Percentiles rank a stretch among this genome's conserved stretches.
Conservation (phyloP, 2,888 invertebrate genomes). For the Nomada ferruginata region DNA sequence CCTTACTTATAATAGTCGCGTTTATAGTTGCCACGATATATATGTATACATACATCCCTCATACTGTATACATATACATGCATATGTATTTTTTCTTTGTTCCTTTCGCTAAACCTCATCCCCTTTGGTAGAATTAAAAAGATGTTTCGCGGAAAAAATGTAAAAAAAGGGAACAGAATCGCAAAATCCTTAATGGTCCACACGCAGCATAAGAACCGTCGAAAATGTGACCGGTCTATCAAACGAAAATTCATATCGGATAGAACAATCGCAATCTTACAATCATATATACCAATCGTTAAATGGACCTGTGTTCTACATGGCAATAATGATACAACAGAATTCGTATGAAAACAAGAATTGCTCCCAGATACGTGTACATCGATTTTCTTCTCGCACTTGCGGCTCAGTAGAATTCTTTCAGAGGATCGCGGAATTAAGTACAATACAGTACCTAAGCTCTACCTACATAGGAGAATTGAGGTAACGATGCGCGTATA, state of each 20-base stretch:
- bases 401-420: constrained; percentile 28
- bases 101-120: constrained; percentile 60
- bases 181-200: constrained; percentile 40
- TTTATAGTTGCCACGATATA: constrained; percentile 56
- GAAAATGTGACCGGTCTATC: constrained; percentile 6
- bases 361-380: constrained; percentile 45
- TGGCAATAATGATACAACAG: constrained; percentile 4
- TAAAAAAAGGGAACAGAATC: background rate
- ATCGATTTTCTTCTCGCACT: constrained; percentile 11
- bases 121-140: constrained; percentile 67
- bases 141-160: constrained; percentile 17
- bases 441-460: constrained; percentile 71
- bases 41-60: constrained; percentile 32
- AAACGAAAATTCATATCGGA: constrained; percentile 7
- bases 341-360: constrained; percentile 27
- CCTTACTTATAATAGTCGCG: constrained; percentile 56
- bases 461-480: constrained; percentile 69
- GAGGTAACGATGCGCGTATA: constrained; percentile 60
- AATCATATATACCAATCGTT: constrained; percentile 9
- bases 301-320: constrained; percentile 4
- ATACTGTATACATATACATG: constrained; percentile 25
- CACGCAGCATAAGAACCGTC: constrained; percentile 13
- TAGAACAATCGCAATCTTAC: constrained; percentile 3
- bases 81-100: constrained; percentile 30
- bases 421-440: constrained; percentile 67